Percentiles rank a stretch among this genome's conserved stretches.
These are phyloP conservation scores for Harpalus rufipes DNA, from an alignment of 2,888 invertebrate genomes.

Conservation along the genomic window DNA sequence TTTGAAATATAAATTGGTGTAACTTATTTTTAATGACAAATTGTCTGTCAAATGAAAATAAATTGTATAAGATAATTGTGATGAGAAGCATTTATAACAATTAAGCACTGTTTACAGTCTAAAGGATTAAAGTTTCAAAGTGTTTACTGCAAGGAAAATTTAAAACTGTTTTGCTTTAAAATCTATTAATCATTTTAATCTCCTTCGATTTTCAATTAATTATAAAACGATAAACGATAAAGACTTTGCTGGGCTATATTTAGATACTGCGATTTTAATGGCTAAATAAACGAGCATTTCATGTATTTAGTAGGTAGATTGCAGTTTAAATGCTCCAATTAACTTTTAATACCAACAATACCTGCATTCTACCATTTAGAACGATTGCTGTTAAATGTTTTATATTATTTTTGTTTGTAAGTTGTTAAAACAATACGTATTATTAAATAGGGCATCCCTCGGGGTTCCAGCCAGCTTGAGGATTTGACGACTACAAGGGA, in stretches of 20 bases:
- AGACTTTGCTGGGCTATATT: background rate
- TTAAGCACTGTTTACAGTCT: background rate
- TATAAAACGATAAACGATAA: constrained; percentile 22
- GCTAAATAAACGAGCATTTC: background rate
- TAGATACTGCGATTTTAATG: background rate
- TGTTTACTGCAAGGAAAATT: background rate
- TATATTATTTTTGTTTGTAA: too few relatives aligned
- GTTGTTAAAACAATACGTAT: too few relatives aligned
- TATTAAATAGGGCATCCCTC: too few relatives aligned
- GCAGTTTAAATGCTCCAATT: background rate
- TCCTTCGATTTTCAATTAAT: constrained; percentile 29
- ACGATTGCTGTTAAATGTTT: too few relatives aligned
- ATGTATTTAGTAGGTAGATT: background rate
- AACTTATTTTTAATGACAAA: background rate
- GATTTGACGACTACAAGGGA: too few relatives aligned
- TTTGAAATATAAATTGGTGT: constrained; percentile 13
- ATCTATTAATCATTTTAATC: constrained; percentile 44
- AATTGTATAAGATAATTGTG: background rate
- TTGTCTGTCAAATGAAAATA: background rate
- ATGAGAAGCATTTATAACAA: background rate
- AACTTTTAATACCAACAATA: background rate
- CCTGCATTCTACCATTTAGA: too few relatives aligned
- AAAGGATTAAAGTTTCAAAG: background rate
- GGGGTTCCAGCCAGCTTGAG: too few relatives aligned
- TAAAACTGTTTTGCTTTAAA: constrained; percentile 15